A percentile compares a stretch with the other conserved stretches of the same genome.
These are phyloP conservation scores for Nibea coibor DNA, from an alignment of 2,113 vertebrate species.

Conservation along the genomic window DNA sequence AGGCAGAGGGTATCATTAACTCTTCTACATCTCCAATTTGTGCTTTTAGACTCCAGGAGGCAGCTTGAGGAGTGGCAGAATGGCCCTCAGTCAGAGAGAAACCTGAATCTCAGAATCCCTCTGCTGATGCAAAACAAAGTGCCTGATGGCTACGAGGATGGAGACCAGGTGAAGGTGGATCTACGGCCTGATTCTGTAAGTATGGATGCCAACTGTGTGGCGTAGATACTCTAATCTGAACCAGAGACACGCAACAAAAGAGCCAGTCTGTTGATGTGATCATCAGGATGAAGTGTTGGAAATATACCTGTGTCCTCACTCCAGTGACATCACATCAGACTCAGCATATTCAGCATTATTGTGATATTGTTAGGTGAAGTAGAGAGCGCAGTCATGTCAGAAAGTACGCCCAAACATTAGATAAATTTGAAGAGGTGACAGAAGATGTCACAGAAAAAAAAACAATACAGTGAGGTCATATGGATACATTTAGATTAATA, in stretches of 20 bases:
- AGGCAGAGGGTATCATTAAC: no score
- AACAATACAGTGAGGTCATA: not conserved
- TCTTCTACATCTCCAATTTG: not conserved
- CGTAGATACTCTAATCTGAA: not conserved
- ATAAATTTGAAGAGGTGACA: not conserved
- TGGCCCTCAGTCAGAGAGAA: slow-evolving; percentile 71
- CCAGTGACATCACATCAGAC: no score
- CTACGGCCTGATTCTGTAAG: slow-evolving; percentile 86
- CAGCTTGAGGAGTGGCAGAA: slow-evolving; percentile 87
- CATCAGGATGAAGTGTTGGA: no score
- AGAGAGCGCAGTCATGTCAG: not conserved
- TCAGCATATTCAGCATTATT: no score
- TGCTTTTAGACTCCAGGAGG: slow-evolving; percentile 86
- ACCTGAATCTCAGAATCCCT: slow-evolving; percentile 85
- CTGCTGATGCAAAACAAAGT: slow-evolving; percentile 89
- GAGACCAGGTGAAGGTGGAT: slow-evolving; percentile 84
- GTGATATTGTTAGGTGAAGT: not conserved
- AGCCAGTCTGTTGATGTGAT: no score
- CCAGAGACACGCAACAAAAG: not conserved
- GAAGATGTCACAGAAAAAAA: not conserved
- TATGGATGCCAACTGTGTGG: not conserved
- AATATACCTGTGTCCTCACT: no score
- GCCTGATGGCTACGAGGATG: slow-evolving; percentile 85
- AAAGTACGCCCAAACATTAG: not conserved
- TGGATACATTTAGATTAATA: not conserved